Conservation (phyloP, 2,113 vertebrate species). For the Callipepla californica region DNA sequence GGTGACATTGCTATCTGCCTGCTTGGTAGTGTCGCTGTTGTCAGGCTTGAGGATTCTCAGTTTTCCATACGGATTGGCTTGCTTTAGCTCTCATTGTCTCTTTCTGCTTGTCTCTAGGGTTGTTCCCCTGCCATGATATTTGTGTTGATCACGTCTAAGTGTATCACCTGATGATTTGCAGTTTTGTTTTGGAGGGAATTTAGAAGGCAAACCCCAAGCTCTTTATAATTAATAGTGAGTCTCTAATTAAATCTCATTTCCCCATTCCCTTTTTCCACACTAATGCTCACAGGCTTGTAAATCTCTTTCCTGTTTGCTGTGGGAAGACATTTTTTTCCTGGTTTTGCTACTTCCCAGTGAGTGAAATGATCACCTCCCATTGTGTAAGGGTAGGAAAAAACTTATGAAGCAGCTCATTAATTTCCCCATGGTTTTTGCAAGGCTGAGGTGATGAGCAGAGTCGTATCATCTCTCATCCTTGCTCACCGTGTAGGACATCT, state of each 20-base stretch:
- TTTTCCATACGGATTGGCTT: rapidly evolving
- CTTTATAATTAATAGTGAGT: background rate
- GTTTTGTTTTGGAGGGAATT: background rate
- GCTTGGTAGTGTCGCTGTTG: background rate
- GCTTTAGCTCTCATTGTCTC: rapidly evolving
- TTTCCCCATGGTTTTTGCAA: background rate
- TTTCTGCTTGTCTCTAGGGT: background rate
- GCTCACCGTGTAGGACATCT: rapidly evolving
- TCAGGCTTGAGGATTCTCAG: background rate
- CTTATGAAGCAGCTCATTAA: background rate
- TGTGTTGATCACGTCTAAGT: background rate
- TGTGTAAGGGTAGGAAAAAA: background rate
- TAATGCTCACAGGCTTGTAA: background rate
- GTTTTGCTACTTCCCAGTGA: background rate
- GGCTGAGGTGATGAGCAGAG: background rate
- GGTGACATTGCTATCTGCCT: background rate
- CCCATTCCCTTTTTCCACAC: background rate
- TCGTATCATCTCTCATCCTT: background rate
- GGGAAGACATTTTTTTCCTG: background rate
- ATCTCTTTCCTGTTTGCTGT: background rate
- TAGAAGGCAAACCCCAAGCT: background rate
- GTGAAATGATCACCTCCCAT: background rate
- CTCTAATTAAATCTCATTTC: background rate
- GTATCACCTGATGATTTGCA: background rate
- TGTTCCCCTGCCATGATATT: background rate